Evolutionary conservation across 1,140 invertebrate species (phyloP).

Genomic region (Aphidius gifuensis): DNA sequence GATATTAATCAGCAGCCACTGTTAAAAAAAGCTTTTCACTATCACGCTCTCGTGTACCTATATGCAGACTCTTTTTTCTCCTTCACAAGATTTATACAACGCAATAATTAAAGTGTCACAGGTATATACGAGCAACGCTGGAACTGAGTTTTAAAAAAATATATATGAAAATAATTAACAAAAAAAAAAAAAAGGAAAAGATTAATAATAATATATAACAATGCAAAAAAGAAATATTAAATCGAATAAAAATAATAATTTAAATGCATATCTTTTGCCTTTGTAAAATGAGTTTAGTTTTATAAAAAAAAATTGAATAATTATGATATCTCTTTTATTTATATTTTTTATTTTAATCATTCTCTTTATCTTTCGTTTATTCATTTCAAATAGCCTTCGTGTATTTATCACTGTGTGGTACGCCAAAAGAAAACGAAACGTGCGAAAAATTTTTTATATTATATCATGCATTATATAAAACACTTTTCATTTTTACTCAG

Average conservation of each 20-base stretch:
- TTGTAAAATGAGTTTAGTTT: constrained; percentile 33
- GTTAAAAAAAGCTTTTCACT: constrained; percentile 25
- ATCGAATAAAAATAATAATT: not conserved
- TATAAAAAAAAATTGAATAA: constrained; percentile 52
- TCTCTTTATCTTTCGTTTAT: too few relatives aligned
- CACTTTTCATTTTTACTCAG: constrained; percentile 13
- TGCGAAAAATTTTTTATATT: constrained; percentile 1
- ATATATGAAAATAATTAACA: constrained; percentile 24
- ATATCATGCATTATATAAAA: constrained; percentile 11
- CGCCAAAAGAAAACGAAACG: not conserved
- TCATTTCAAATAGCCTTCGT: too few relatives aligned
- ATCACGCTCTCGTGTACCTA: constrained; percentile 28
- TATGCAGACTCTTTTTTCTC: constrained; percentile 28
- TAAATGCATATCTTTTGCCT: constrained; percentile 1
- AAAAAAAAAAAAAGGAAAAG: constrained; percentile 4
- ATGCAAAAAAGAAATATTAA: constrained; percentile 4
- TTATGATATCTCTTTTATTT: constrained; percentile 46
- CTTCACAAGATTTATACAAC: constrained; percentile 43
- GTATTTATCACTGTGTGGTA: too few relatives aligned
- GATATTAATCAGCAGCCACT: constrained; percentile 21
- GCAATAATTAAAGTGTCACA: constrained; percentile 54
- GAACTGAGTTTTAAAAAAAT: constrained; percentile 32
- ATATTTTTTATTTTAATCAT: too few relatives aligned
- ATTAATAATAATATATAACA: constrained; percentile 6
- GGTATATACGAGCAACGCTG: constrained; percentile 41